These are phyloP conservation scores for Porites divaricata DNA, from an alignment of 92 coral and sea anemone species.

Conservation along the genomic window DNA sequence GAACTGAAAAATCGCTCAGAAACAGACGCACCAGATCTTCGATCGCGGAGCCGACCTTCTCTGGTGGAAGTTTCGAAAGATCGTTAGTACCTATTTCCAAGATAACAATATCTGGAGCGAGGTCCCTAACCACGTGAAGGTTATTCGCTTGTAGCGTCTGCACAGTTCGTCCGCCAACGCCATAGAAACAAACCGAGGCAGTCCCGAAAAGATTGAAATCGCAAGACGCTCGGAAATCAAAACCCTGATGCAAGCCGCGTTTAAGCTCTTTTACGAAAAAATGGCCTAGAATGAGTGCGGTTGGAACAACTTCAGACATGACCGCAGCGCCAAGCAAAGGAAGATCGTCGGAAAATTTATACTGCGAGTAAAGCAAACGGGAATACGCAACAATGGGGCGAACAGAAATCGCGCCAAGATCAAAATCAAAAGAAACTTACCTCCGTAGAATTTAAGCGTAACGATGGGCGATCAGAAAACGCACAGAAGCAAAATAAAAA, in stretches of 20 bases:
- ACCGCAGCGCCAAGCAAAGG: slow-evolving; percentile 7
- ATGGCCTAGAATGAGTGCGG: slow-evolving; percentile 53
- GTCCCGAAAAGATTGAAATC: slow-evolving; percentile 31
- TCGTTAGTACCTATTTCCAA: slow-evolving; percentile 53
- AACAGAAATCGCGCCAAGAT: neutral
- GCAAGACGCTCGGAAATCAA: slow-evolving; percentile 26
- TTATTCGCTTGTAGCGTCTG: slow-evolving; percentile 19
- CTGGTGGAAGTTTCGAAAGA: slow-evolving; percentile 5
- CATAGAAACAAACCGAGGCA: slow-evolving; percentile 28
- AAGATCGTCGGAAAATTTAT: neutral
- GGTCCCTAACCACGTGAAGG: slow-evolving; percentile 15
- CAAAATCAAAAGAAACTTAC: slow-evolving; percentile 8
- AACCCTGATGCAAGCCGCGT: slow-evolving; percentile 17
- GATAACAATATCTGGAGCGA: slow-evolving; percentile 31
- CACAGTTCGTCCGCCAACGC: slow-evolving; percentile 37
- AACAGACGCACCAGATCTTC: slow-evolving; percentile 32
- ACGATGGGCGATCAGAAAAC: slow-evolving; percentile 8
- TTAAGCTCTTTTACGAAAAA: slow-evolving; percentile 36
- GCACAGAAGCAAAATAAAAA: neutral
- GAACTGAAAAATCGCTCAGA: slow-evolving; percentile 7
- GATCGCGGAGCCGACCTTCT: slow-evolving; percentile 44
- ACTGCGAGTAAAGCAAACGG: slow-evolving; percentile 9
- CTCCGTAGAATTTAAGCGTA: slow-evolving; percentile 11
- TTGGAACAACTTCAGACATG: slow-evolving; percentile 28
- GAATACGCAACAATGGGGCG: neutral